phyloP scores from a whole-genome alignment of 1,140 invertebrate genomes.

The Arion vulgaris region DNA sequence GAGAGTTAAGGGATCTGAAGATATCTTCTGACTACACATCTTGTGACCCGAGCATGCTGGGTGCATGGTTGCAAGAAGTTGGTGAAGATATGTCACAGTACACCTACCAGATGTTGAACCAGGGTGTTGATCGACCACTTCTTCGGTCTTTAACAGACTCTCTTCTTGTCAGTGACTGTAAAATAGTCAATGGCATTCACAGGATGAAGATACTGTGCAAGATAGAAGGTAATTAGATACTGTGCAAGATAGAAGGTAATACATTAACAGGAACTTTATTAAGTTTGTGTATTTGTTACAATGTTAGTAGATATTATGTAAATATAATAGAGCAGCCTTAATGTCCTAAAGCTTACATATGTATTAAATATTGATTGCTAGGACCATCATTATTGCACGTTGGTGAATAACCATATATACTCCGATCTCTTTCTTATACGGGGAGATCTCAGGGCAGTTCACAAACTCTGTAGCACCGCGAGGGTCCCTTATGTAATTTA shows the following conservation, averaged over 20 bases:
- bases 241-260: constrained; percentile 92
- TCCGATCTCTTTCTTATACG: too few relatives aligned
- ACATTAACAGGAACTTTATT: too few relatives aligned
- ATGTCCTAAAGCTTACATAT: too few relatives aligned
- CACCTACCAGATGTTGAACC: constrained; percentile 95
- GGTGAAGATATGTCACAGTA: constrained; percentile 96
- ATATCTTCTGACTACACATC: constrained; percentile 97
- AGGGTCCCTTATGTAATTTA: too few relatives aligned
- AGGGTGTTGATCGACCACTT: constrained; percentile 90
- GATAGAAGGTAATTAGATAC: constrained; percentile 91
- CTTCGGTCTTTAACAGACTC: constrained; percentile 84
- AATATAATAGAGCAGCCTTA: too few relatives aligned
- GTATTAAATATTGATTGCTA: too few relatives aligned
- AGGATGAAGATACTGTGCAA: constrained; percentile 89
- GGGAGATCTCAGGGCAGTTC: too few relatives aligned
- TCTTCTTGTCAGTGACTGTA: constrained; percentile 89
- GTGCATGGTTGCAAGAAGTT: constrained; percentile 89
- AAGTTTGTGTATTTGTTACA: too few relatives aligned
- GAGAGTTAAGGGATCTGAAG: constrained; percentile 94
- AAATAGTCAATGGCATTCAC: constrained; percentile 94
- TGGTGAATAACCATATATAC: too few relatives aligned
- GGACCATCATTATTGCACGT: too few relatives aligned
- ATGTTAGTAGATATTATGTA: too few relatives aligned
- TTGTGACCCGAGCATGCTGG: constrained; percentile 91
- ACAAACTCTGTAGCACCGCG: too few relatives aligned